A percentile compares a stretch with the other conserved stretches of the same genome.
Conservation (phyloP, 53 echinoderm and acorn worm species). For the Luidia sarsii region DNA sequence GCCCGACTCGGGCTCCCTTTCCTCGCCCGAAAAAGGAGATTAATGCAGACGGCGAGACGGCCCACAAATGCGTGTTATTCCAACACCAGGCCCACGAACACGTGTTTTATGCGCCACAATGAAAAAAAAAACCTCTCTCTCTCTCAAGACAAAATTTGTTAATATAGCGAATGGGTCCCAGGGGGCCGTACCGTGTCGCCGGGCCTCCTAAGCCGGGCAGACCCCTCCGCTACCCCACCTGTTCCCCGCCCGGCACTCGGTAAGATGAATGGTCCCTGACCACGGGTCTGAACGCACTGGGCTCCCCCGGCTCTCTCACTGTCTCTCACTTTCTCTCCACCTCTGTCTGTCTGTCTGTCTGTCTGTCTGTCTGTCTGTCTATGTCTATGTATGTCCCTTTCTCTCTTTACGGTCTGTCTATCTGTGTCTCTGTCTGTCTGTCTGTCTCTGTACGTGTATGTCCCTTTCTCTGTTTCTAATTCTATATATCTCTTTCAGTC, state of each 20-base stretch:
- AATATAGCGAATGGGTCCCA: conserved; percentile 45
- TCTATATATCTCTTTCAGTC: too few relatives aligned
- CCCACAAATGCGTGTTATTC: conserved; percentile 10
- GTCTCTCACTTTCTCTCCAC: too few relatives aligned
- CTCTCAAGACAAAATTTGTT: conserved; percentile 38
- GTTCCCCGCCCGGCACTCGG: conserved; percentile 7
- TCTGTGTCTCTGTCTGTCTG: too few relatives aligned
- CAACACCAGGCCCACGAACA: conserved; percentile 35
- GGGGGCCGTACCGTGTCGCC: conserved; percentile 4
- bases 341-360: too few relatives aligned
- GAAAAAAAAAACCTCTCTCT: background rate
- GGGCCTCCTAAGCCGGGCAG: conserved; percentile 15
- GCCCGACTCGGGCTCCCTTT: background rate
- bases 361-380: too few relatives aligned
- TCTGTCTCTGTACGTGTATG: too few relatives aligned
- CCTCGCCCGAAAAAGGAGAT: background rate
- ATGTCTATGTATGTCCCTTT: too few relatives aligned
- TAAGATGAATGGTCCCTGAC: conserved; percentile 39
- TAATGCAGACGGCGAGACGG: background rate
- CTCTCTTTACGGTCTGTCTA: too few relatives aligned
- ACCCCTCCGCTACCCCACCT: conserved; percentile 32
- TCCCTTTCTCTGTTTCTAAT: too few relatives aligned
- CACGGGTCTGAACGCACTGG: conserved; percentile 34
- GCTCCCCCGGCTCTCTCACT: background rate
- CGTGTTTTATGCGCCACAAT: conserved; percentile 54